Evolutionary conservation across 2,113 vertebrate species (phyloP), one percentile per base, ranked within the genome.

Genomic region (Ammodytes dubius): DNA sequence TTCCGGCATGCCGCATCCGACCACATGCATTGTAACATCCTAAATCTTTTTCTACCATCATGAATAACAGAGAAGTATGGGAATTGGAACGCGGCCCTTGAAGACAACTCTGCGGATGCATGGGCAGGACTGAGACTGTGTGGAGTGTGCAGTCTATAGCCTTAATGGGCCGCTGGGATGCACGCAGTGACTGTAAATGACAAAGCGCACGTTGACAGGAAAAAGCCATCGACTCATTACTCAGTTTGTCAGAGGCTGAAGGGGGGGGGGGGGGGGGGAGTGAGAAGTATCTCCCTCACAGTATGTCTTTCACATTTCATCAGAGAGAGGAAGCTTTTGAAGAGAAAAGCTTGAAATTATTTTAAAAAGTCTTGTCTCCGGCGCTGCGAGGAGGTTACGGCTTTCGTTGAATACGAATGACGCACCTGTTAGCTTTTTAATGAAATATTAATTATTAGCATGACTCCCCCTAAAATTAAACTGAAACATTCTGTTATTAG

Each of bases 171-270:
- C 8, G 39, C 63, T 49, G 46, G 69, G 74, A 87, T 35, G 81
- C 86, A 87, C 3, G 57, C 74, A 63, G 79, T 4, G 64, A 82
- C 85, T 65, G 53, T 59, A 74, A 82, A 79, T 88, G 75, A 84
- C 70, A 79, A 85, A 79, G 43, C 8, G 12, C 27, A 27, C 19
- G 45, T 68, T 75, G 83, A 89, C 81, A 80, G 87, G 76, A 85
- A 77, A 27, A 85, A 74, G 83, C 60, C 65, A 56, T 53, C 66
- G 61, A 67, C 75, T 85, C 70, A 64, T 90, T 83, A 76, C 74
- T 73, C 77, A 63, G 49, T 71, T 65, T 65, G 45, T 70, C 61
- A 74, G 58, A 4, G 50, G 37, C 50, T 47, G 43, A 66, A 49
- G 56, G 47, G 15, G 49, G 17, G 46, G 37, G 50, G 47, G 43